phyloP scores from a whole-genome alignment of 1,140 invertebrate genomes.

The Zaprionus gabonicus region DNA sequence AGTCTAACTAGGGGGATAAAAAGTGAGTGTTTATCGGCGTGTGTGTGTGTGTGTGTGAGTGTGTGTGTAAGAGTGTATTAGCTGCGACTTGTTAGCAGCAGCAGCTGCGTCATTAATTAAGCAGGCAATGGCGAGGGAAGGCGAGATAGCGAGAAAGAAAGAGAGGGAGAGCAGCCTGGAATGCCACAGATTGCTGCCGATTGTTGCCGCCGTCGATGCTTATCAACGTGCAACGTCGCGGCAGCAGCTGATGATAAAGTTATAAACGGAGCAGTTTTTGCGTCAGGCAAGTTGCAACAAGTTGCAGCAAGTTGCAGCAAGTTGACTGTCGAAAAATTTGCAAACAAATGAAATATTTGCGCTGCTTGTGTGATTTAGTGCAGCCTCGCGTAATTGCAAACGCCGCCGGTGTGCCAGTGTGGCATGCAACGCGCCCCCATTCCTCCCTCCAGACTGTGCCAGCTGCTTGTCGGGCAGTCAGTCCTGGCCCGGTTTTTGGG shows the following conservation, averaged over 20 bases:
- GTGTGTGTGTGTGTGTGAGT: neutral
- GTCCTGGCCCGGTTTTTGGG: conserved; percentile 44
- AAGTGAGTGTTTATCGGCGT: neutral
- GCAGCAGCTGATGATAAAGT: conserved; percentile 51
- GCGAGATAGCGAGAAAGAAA: neutral
- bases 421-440: conserved; percentile 3
- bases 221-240: conserved; percentile 12
- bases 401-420: conserved; percentile 43
- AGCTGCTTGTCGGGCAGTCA: neutral
- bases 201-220: conserved; percentile 13
- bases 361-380: conserved; percentile 56
- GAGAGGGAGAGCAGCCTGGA: conserved; percentile 6
- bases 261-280: conserved; percentile 62
- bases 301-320: conserved; percentile 13
- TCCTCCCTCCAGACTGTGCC: neutral
- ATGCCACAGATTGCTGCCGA: conserved; percentile 28
- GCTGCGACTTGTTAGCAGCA: conserved; percentile 62
- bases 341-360: conserved; percentile 80
- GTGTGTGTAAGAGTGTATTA: conserved; percentile 31
- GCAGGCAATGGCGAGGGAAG: conserved; percentile 52
- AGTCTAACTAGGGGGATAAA: conserved; percentile 2
- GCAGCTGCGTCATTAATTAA: conserved; percentile 77
- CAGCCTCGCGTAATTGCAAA: conserved; percentile 67
- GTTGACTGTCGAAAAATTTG: conserved; percentile 79
- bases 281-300: neutral